Conservation (phyloP, 1,140 invertebrate genomes). For the Drosophila subpulchrella region DNA sequence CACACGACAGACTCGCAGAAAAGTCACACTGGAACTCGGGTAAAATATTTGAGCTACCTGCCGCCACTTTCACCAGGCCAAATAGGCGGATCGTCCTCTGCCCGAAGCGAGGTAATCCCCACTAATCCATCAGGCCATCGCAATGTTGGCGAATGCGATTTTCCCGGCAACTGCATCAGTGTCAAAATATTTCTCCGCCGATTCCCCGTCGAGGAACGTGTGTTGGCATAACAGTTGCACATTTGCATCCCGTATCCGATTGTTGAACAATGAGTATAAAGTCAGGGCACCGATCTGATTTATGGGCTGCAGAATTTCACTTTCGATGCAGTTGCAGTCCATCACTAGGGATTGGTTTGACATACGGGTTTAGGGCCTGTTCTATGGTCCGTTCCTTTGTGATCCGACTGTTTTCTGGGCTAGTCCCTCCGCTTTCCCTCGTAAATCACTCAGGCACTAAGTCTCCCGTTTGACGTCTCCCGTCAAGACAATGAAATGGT, state of each 20-base stretch:
- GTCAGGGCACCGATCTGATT: conserved; percentile 47
- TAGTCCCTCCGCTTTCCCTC: conserved; percentile 56
- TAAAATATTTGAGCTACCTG: conserved; percentile 50
- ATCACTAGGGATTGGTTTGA: conserved; percentile 25
- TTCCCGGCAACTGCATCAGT: conserved; percentile 69
- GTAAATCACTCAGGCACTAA: conserved; percentile 66
- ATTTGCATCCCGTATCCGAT: conserved; percentile 60
- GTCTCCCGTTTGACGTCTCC: conserved; percentile 16
- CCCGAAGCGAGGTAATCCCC: conserved; percentile 45
- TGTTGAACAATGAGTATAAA: conserved; percentile 18
- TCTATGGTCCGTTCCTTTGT: conserved; percentile 13
- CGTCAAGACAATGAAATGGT: conserved; percentile 43
- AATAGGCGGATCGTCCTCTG: neutral
- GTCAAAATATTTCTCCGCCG: conserved; percentile 63
- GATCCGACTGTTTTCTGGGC: conserved; percentile 20
- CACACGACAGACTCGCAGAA: neutral
- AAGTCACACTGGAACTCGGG: neutral
- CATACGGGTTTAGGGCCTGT: conserved; percentile 30
- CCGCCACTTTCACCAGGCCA: conserved; percentile 49
- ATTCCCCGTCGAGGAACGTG: conserved; percentile 51
- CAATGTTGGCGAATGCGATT: conserved; percentile 74
- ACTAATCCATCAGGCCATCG: conserved; percentile 68
- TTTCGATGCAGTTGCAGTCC: conserved; percentile 54
- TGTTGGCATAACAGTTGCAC: conserved; percentile 63
- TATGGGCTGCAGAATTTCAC: conserved; percentile 64